Percentiles rank a stretch among this genome's conserved stretches.
Evolutionary conservation across 2,113 vertebrate species (phyloP).

Genomic region (Eurypyga helias): DNA sequence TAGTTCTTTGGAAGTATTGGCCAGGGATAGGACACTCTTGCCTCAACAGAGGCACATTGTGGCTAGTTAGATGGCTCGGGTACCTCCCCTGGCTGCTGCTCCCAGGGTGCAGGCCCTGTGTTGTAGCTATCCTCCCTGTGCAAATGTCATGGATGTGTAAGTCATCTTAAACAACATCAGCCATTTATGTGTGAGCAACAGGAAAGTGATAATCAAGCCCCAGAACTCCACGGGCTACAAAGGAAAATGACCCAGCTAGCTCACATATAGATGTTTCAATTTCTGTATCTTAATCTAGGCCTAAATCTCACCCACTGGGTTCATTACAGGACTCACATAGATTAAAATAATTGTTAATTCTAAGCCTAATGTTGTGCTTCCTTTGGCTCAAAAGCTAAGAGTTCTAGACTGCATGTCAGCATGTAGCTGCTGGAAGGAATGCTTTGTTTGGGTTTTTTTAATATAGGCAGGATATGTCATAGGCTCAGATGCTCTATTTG

Average conservation of each 20-base stretch:
- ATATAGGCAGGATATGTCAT: background rate
- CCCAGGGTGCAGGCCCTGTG: background rate
- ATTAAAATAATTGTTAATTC: background rate
- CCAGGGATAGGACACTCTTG: background rate
- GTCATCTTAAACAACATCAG: background rate
- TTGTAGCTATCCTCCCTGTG: background rate
- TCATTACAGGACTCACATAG: background rate
- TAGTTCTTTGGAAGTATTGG: background rate
- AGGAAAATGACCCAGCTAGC: background rate
- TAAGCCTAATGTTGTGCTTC: background rate
- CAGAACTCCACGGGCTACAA: background rate
- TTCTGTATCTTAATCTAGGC: background rate
- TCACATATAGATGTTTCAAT: background rate
- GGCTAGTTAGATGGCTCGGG: background rate
- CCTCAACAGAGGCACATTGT: fast-evolving
- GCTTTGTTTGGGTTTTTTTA: background rate
- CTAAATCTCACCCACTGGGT: background rate
- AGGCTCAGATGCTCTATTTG: background rate
- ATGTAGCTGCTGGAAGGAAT: background rate
- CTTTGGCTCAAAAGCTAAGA: background rate
- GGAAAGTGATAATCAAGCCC: background rate
- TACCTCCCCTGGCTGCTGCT: background rate
- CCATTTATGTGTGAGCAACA: background rate
- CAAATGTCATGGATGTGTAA: background rate
- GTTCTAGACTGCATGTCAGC: background rate